phyloP scores from a whole-genome alignment of 2,113 vertebrate genomes.

The Ophiodon elongatus region DNA sequence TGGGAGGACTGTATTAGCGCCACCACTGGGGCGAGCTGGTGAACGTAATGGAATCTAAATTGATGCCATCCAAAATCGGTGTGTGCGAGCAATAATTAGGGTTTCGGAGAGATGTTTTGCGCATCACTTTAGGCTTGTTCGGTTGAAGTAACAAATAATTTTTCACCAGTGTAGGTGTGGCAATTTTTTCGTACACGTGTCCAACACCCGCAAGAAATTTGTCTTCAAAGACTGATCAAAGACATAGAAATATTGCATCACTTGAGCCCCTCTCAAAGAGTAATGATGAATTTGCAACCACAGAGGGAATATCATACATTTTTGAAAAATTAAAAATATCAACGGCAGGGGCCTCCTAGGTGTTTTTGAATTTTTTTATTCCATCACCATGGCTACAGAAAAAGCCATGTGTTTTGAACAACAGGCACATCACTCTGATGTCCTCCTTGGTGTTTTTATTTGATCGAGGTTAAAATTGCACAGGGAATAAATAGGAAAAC shows the following conservation, averaged over 20 bases:
- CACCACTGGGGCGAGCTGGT: slow-evolving; percentile 58
- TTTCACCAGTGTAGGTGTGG: neutral
- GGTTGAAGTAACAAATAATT: slow-evolving; percentile 9
- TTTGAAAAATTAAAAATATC: slow-evolving; percentile 53
- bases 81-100: slow-evolving; percentile 61
- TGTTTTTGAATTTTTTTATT: slow-evolving; percentile 44
- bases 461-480: slow-evolving; percentile 26
- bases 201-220: slow-evolving; percentile 7
- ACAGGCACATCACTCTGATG: slow-evolving; percentile 14
- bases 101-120: slow-evolving; percentile 32
- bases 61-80: slow-evolving; percentile 67
- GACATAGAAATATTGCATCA: slow-evolving; percentile 45
- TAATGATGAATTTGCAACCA: slow-evolving; percentile 37
- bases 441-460: slow-evolving; percentile 9
- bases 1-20: slow-evolving; percentile 61
- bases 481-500: neutral
- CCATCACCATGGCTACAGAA: slow-evolving; percentile 51
- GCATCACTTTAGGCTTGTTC: slow-evolving; percentile 25
- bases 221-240: slow-evolving; percentile 50
- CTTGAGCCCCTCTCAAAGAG: slow-evolving; percentile 27
- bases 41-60: slow-evolving; percentile 71
- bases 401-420: slow-evolving; percentile 32
- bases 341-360: slow-evolving; percentile 50
- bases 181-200: neutral
- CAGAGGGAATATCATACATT: slow-evolving; percentile 49